Conservation (phyloP, 2,113 vertebrate genomes). For the Tyto alba region DNA sequence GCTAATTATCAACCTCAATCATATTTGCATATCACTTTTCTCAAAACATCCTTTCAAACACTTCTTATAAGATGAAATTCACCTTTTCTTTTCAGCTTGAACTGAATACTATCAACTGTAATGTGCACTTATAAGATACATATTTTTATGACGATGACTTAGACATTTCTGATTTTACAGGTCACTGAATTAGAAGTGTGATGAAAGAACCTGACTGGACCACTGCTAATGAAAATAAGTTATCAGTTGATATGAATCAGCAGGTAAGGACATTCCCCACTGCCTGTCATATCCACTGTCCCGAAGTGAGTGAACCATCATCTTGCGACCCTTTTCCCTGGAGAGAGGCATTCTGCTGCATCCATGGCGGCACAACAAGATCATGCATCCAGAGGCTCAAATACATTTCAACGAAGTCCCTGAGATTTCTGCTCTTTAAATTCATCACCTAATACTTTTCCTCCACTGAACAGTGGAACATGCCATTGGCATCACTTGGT, state of each 20-base stretch:
- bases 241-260: background rate
- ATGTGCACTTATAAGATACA: background rate
- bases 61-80: background rate
- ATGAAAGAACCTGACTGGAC: background rate
- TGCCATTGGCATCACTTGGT: background rate
- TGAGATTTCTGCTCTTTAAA: background rate
- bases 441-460: background rate
- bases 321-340: background rate
- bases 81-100: background rate
- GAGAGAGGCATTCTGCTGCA: background rate
- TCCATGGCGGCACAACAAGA: background rate
- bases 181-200: background rate
- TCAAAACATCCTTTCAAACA: background rate
- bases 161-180: background rate
- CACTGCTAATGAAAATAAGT: background rate
- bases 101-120: background rate
- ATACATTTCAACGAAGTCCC: background rate
- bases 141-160: background rate
- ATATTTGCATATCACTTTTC: slow-evolving; percentile 7
- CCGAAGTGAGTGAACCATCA: background rate
- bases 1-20: slow-evolving; percentile 18
- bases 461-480: background rate
- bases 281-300: background rate
- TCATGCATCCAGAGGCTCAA: background rate
- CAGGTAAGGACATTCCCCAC: background rate